Percentiles rank a stretch among this genome's conserved stretches.
These are phyloP conservation scores for Carollia perspicillata DNA, from an alignment of 2,113 vertebrate genomes.

Conservation along the genomic window DNA sequence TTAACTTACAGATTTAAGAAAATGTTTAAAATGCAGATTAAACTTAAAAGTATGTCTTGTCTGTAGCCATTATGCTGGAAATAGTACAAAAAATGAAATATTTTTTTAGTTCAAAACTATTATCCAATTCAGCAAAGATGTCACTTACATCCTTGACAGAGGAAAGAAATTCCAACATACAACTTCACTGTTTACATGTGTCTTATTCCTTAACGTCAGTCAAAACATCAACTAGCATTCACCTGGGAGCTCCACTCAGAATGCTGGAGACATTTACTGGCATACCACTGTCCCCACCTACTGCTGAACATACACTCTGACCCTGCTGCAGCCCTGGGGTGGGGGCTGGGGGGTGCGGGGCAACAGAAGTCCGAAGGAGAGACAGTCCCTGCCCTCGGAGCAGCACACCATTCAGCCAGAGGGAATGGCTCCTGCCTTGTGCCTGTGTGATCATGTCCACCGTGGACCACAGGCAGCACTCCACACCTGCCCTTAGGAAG, in stretches of 20 bases:
- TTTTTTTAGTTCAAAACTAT: constrained; percentile 1
- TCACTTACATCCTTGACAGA: background rate
- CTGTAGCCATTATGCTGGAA: background rate
- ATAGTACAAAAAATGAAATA: background rate
- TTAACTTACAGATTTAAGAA: background rate
- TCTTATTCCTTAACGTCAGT: background rate
- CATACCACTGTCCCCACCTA: background rate
- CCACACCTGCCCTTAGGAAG: background rate
- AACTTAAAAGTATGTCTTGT: background rate
- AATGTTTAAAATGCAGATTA: background rate
- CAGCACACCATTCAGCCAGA: too few species aligned
- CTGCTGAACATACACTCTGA: background rate
- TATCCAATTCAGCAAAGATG: background rate
- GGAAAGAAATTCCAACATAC: background rate
- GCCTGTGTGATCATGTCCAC: background rate
- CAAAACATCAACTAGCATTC: background rate
- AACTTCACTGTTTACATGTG: background rate
- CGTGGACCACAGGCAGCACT: background rate
- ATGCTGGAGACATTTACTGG: background rate
- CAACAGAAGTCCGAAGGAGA: background rate
- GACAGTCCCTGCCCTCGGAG: background rate
- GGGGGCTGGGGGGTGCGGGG: background rate
- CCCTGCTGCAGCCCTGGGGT: background rate
- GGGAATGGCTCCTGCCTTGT: background rate
- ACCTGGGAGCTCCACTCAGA: background rate